phyloP scores from a whole-genome alignment of 2,113 vertebrate genomes.

The Corynorhinus townsendii region DNA sequence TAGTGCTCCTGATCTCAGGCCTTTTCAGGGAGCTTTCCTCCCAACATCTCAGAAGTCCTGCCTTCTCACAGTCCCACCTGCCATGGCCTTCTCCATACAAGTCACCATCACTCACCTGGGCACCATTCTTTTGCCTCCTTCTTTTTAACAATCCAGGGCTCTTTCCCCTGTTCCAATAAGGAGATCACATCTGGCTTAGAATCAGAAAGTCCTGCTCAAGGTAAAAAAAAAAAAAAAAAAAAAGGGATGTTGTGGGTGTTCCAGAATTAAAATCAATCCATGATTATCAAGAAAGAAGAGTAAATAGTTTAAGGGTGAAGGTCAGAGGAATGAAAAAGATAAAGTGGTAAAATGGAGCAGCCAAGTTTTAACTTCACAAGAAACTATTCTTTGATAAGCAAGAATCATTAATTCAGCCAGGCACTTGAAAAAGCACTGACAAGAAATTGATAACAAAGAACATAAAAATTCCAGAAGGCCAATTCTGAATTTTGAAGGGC shows the following conservation, averaged over 20 bases:
- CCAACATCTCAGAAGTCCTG: neutral
- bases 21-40: neutral
- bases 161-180: slow-evolving; percentile 38
- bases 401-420: neutral
- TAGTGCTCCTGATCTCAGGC: neutral
- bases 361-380: neutral
- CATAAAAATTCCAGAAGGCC: neutral
- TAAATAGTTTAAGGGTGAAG: neutral
- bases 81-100: neutral
- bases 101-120: slow-evolving; percentile 36
- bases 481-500: neutral
- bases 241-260: neutral
- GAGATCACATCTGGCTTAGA: slow-evolving; percentile 50
- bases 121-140: neutral
- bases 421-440: neutral
- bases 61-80: neutral
- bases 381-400: neutral
- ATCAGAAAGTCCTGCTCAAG: slow-evolving; percentile 46
- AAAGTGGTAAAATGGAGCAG: neutral
- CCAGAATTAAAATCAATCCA: neutral
- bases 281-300: neutral
- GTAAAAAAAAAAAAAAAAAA: neutral
- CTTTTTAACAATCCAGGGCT: slow-evolving; percentile 44
- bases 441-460: neutral
- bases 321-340: neutral